Evolutionary conservation across 2,113 vertebrate species (phyloP).

Genomic region (Lycaon pictus): DNA sequence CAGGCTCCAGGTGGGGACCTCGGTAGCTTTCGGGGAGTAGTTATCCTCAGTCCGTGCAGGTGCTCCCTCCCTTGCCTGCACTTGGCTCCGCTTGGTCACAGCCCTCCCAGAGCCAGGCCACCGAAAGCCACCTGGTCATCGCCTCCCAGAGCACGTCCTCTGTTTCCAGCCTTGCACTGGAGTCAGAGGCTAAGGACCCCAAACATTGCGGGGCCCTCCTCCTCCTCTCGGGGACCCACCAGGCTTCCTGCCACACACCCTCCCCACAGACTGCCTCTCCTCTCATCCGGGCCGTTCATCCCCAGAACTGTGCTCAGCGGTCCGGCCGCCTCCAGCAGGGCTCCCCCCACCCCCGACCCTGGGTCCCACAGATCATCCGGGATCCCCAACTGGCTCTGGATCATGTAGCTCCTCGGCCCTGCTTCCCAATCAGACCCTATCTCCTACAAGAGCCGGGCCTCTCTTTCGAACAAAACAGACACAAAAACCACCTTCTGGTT

Average conservation of each 20-base stretch:
- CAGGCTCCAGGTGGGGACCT: not conserved
- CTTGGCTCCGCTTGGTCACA: accelerated
- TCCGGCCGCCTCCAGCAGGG: not conserved
- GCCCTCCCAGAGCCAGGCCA: not conserved
- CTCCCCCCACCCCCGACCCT: not conserved
- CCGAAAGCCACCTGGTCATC: not conserved
- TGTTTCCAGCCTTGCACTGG: not conserved
- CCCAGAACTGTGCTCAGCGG: not conserved
- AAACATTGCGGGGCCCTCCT: not conserved
- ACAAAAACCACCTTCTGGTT: not conserved
- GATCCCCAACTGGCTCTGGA: not conserved
- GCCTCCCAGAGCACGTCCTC: accelerated
- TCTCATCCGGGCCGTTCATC: not conserved
- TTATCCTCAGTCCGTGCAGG: not conserved
- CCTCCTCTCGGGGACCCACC: not conserved
- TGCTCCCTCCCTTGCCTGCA: accelerated
- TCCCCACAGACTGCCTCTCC: not conserved
- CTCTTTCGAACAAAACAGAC: not conserved
- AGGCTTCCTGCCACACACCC: not conserved
- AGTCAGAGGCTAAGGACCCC: not conserved
- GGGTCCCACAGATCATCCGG: not conserved
- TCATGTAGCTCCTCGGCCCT: accelerated
- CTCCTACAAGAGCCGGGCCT: not conserved
- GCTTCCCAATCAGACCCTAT: not conserved
- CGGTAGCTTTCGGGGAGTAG: not conserved